A percentile compares a stretch with the other conserved stretches of the same genome.
Conservation (phyloP, 2,113 vertebrate species). For the Malurus alboscapulatus region DNA sequence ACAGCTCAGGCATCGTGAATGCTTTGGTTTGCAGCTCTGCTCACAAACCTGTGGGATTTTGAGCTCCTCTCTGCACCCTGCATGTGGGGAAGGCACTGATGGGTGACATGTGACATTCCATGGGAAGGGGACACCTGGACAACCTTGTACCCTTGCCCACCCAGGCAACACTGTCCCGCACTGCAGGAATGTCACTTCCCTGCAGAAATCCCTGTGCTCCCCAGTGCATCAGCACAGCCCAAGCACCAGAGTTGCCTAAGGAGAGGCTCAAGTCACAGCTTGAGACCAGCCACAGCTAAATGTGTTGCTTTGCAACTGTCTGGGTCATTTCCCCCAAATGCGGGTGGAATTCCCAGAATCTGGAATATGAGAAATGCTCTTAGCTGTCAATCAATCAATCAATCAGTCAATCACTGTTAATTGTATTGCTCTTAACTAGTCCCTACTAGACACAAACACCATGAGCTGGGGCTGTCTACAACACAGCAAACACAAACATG, state of each 20-base stretch:
- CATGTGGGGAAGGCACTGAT: not conserved
- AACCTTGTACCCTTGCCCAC: not conserved
- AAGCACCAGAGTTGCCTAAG: not conserved
- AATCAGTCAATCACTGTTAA: not conserved
- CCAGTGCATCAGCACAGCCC: not conserved
- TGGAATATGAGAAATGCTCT: not conserved
- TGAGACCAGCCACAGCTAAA: not conserved
- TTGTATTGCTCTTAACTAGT: not conserved
- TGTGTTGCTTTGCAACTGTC: not conserved
- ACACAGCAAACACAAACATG: not conserved
- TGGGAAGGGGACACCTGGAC: not conserved
- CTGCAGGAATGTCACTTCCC: not conserved
- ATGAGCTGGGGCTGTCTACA: not conserved
- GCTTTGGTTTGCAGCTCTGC: not conserved
- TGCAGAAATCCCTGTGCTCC: not conserved
- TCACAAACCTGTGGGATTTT: not conserved
- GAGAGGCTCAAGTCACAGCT: accelerated
- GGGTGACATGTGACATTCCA: not conserved
- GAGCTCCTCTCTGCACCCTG: not conserved
- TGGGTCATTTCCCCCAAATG: not conserved
- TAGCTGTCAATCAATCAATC: not conserved
- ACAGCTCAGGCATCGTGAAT: not conserved
- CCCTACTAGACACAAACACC: not conserved
- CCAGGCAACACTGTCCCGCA: not conserved
- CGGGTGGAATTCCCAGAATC: not conserved